Evolutionary conservation across 1,140 invertebrate species (phyloP).

Genomic region (Drosophila lacteicornis): DNA sequence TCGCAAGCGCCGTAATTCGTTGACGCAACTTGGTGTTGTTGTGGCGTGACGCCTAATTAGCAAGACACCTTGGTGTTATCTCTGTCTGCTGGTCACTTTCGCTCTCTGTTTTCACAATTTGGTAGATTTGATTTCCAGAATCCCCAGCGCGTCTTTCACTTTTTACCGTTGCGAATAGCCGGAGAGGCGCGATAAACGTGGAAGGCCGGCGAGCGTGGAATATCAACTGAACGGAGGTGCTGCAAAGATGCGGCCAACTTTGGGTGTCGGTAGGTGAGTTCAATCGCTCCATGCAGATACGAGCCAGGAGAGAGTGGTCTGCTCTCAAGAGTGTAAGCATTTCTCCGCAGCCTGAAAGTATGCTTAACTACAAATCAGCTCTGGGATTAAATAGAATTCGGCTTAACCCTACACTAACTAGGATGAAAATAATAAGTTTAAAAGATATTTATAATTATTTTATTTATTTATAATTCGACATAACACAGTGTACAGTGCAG

Average conservation of each 20-base stretch:
- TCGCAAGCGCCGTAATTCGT: conserved; percentile 44
- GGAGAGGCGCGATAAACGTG: conserved; percentile 61
- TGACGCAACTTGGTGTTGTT: conserved; percentile 27
- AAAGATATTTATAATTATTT: background rate
- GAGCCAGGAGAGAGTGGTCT: conserved; percentile 9
- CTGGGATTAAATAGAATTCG: too few species aligned
- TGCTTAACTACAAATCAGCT: background rate
- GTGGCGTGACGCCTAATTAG: conserved; percentile 69
- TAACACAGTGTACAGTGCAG: too few species aligned
- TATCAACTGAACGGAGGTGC: conserved; percentile 59
- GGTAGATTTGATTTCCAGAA: conserved; percentile 62
- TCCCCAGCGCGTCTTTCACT: conserved; percentile 70
- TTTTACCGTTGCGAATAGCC: conserved; percentile 49
- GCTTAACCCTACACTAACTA: background rate
- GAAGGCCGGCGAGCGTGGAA: conserved; percentile 58
- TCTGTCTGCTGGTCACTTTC: conserved; percentile 55
- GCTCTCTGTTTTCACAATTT: conserved; percentile 61
- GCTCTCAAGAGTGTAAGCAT: conserved; percentile 7
- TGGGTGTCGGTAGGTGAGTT: conserved; percentile 52
- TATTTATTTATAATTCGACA: too few species aligned
- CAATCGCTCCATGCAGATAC: conserved; percentile 3
- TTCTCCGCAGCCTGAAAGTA: conserved; percentile 41
- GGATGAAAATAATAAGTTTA: background rate
- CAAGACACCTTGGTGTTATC: conserved; percentile 20
- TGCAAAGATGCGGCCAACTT: conserved; percentile 58